phyloP scores from a whole-genome alignment of 1,140 invertebrate genomes.

The Leguminivora glycinivorella region DNA sequence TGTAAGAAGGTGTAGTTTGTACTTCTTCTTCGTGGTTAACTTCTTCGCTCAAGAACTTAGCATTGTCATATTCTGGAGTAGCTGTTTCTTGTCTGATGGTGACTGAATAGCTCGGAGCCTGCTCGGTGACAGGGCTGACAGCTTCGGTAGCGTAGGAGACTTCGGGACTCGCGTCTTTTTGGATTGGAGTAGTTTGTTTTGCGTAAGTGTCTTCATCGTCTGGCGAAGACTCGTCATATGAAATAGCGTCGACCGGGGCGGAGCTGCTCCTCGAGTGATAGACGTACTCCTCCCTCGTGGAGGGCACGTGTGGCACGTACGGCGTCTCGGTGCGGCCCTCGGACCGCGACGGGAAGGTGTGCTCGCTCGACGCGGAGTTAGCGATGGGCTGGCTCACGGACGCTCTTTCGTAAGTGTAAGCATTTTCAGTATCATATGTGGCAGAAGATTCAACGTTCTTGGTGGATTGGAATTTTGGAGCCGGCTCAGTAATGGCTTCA shows the following conservation, averaged over 20 bases:
- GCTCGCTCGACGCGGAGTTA: conserved; percentile 39
- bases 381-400: conserved; percentile 53
- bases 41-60: conserved; percentile 44
- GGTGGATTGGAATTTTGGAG: conserved; percentile 46
- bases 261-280: conserved; percentile 52
- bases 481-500: conserved; percentile 72
- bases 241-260: conserved; percentile 42
- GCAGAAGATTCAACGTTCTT: conserved; percentile 48
- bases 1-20: conserved; percentile 71
- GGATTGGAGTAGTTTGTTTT: conserved; percentile 43
- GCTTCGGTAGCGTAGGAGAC: conserved; percentile 41
- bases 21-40: conserved; percentile 52
- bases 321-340: conserved; percentile 44
- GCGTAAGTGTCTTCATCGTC: conserved; percentile 47
- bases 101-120: conserved; percentile 43
- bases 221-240: conserved; percentile 44
- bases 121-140: conserved; percentile 41
- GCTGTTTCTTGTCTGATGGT: conserved; percentile 45
- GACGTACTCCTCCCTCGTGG: conserved; percentile 48
- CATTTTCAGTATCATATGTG: conserved; percentile 64
- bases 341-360: conserved; percentile 34
- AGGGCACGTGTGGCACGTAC: conserved; percentile 45
- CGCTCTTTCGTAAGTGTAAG: conserved; percentile 63
- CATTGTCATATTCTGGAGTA: conserved; percentile 43
- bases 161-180: conserved; percentile 38